Evolutionary conservation across 2,888 invertebrate species (phyloP), one percentile per base, ranked within the genome.

Genomic region (Apantesis nais): DNA sequence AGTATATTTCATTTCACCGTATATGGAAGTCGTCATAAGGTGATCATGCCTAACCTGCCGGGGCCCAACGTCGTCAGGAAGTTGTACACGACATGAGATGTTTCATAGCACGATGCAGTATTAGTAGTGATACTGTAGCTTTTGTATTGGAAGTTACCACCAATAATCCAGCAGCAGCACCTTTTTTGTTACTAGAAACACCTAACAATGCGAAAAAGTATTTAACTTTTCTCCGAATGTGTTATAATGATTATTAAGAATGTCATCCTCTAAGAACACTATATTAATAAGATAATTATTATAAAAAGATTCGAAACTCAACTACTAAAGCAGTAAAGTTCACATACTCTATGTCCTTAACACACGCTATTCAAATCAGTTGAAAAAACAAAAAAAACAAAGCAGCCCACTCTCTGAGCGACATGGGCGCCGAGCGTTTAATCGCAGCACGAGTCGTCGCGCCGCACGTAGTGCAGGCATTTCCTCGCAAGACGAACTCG

Each of bases 401-500:
- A 63, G 31, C 41, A 58, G 60, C 19, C 63, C 31, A 60, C 44
- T 68, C 58, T 11, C 58, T 44, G 29, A 29, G 61, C 67, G 70
- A 71, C 70, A 63, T 9, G 63, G 61, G 66, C 39, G 72, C 58
- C 12, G 44, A 67, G 61, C 74, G 72, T 73, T 74, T 74, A 77
- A 73, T 73, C 78, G 76, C 61, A 41, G n/a, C 16, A 29, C 14
- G 14, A 58, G 58, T 25, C 29, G 67, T 68, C 58, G 62, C 44
- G n/a, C 71, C 76, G 73, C 48, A 12, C 22, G 65, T 65, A 65
- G 67, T 52, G 41, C 64, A 70, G 67, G 73, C 73, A 60, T 74
- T 62, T 64, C 67, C 72, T 72, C 76, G 71, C 72, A 67, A 74
- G 71, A 71, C 68, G 61, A 63, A 68, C 62, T 62, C 68, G 65